Conservation (phyloP, 1,140 invertebrate genomes). For the Apis mellifera region DNA sequence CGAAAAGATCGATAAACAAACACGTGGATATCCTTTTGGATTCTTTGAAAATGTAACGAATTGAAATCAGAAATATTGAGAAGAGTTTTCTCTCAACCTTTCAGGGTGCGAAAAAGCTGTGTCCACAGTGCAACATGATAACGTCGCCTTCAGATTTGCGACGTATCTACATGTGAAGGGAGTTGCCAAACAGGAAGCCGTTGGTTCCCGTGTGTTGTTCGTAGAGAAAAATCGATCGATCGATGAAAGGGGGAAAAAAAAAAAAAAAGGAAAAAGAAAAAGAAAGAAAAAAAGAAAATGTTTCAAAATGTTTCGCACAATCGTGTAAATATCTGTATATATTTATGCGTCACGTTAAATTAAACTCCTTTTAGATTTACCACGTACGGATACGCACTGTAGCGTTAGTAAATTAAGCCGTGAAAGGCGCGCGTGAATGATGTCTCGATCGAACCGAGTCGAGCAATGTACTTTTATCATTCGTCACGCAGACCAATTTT, state of each 20-base stretch:
- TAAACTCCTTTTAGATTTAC: conserved; percentile 60
- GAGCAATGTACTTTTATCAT: neutral
- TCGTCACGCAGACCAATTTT: neutral
- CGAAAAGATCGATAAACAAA: no score
- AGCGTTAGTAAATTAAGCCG: conserved; percentile 72
- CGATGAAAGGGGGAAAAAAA: no score
- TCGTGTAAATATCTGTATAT: conserved; percentile 77
- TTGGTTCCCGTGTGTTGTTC: neutral
- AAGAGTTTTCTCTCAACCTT: conserved; percentile 20
- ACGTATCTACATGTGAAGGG: conserved; percentile 91
- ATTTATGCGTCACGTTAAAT: conserved; percentile 75
- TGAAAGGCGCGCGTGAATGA: conserved; percentile 33
- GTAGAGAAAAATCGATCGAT: neutral
- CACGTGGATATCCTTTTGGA: no score
- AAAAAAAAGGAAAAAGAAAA: neutral
- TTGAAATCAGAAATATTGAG: neutral
- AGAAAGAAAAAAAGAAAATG: neutral
- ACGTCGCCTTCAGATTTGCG: conserved; percentile 93
- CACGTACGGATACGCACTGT: conserved; percentile 63
- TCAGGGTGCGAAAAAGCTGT: conserved; percentile 94
- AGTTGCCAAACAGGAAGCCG: conserved; percentile 10
- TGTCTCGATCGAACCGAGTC: conserved; percentile 26
- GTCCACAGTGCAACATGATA: conserved; percentile 97
- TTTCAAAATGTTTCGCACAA: neutral
- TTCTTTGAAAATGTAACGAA: neutral